Evolutionary conservation across 2,888 invertebrate species (phyloP), one percentile per base, ranked within the genome.

Genomic region (Steinernema carpocapsae): DNA sequence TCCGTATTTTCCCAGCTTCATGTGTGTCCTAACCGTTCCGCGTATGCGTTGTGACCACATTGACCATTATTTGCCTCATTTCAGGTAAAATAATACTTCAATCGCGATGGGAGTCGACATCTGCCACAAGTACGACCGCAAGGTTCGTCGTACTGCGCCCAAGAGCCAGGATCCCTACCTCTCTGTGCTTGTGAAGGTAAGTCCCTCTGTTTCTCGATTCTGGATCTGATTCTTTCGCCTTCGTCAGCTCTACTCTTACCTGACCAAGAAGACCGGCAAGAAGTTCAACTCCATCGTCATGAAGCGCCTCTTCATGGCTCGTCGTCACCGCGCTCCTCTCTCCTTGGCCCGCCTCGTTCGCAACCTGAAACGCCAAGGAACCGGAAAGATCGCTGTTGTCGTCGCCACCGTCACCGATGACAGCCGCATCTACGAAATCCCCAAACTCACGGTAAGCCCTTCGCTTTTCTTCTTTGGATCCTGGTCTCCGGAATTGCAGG

Each of bases 21-120:
- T n/a, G n/a, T n/a, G n/a, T n/a, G n/a, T n/a, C n/a, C n/a, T n/a
- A n/a, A n/a, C n/a, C n/a, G n/a, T n/a, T n/a, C n/a, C n/a, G n/a
- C n/a, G n/a, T n/a, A n/a, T n/a, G n/a, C n/a, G n/a, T n/a, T n/a
- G n/a, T n/a, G n/a, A n/a, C n/a, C n/a, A n/a, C n/a, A n/a, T n/a
- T n/a, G n/a, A n/a, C n/a, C n/a, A n/a, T n/a, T n/a, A n/a, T n/a
- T n/a, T n/a, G n/a, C n/a, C n/a, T n/a, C n/a, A n/a, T n/a, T n/a
- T n/a, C n/a, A n/a, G n/a, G n/a, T n/a, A n/a, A n/a, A n/a, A n/a
- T n/a, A n/a, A n/a, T n/a, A n/a, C n/a, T n/a, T n/a, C n/a, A n/a
- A n/a, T n/a, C n/a, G n/a, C n/a, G n/a, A n/a, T n/a, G 99, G 99
- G 97, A 93, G 96, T 97, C 90, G 99, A 99, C 91, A 96, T 99